Conservation (phyloP, 2,888 invertebrate species). For the Shargacucullia verbasci region DNA sequence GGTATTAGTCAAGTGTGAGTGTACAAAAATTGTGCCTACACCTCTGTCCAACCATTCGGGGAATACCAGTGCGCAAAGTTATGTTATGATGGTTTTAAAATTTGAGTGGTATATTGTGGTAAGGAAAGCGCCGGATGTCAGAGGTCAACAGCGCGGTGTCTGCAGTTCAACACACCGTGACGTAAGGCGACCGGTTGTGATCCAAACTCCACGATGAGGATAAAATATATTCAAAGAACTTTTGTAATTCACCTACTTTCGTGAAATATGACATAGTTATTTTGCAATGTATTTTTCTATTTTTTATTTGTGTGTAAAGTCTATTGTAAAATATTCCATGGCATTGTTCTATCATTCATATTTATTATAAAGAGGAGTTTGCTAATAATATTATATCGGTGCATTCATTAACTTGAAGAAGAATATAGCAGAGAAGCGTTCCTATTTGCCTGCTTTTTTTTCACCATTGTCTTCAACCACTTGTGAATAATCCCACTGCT, state of each 20-base stretch:
- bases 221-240: conserved; percentile 60
- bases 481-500: too few species aligned
- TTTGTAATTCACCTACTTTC: conserved; percentile 59
- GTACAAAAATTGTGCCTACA: too few species aligned
- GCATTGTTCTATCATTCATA: neutral
- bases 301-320: neutral
- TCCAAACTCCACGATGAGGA: conserved; percentile 56
- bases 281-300: conserved; percentile 5
- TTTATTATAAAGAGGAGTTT: too few species aligned
- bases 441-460: too few species aligned
- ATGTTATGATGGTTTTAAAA: conserved; percentile 78
- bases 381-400: too few species aligned
- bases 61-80: too few species aligned
- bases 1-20: too few species aligned
- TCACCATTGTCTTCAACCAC: too few species aligned
- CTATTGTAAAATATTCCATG: neutral
- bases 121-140: conserved; percentile 74
- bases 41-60: too few species aligned
- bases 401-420: too few species aligned
- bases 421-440: too few species aligned
- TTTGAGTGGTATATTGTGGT: conserved; percentile 57
- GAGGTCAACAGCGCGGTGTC: conserved; percentile 73
- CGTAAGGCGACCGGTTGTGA: conserved; percentile 73
- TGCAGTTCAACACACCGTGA: conserved; percentile 76
- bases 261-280: conserved; percentile 7